phyloP scores from a whole-genome alignment of 1,140 invertebrate genomes.

The Megathymus violae region DNA sequence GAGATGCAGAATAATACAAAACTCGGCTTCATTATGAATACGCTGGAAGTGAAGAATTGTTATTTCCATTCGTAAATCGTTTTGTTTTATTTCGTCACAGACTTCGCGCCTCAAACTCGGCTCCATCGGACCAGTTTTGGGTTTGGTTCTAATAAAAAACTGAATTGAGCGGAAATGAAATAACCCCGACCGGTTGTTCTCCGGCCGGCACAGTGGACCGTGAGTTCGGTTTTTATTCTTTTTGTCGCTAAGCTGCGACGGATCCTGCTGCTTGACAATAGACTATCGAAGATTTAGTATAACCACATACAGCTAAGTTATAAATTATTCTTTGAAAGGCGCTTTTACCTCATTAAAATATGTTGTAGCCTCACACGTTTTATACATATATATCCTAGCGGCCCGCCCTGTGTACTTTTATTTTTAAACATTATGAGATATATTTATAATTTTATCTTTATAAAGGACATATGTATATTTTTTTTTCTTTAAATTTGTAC shows the following conservation, averaged over 20 bases:
- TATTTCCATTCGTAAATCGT: conserved; percentile 26
- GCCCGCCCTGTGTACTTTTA: too few relatives aligned
- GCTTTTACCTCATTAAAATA: too few relatives aligned
- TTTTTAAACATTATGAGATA: too few relatives aligned
- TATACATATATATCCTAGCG: too few relatives aligned
- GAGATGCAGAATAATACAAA: conserved; percentile 15
- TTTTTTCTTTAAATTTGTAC: too few relatives aligned
- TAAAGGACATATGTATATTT: too few relatives aligned
- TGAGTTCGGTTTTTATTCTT: conserved; percentile 51
- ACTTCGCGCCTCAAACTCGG: conserved; percentile 60
- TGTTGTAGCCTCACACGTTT: too few relatives aligned
- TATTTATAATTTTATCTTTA: too few relatives aligned
- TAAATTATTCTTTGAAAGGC: too few relatives aligned
- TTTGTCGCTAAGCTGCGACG: conserved; percentile 40
- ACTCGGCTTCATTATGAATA: conserved; percentile 15
- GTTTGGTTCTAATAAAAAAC: conserved; percentile 75
- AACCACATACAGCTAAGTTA: too few relatives aligned
- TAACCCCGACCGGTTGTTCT: conserved; percentile 76
- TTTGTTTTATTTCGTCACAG: conserved; percentile 52
- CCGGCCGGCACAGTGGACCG: conserved; percentile 55
- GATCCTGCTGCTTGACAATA: conserved; percentile 23
- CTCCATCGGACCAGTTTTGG: conserved; percentile 68
- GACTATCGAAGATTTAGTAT: not conserved
- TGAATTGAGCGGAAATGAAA: conserved; percentile 81
- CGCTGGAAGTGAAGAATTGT: conserved; percentile 8